Base-by-base conservation (phyloP, 2,113 vertebrate genomes). In the Herpailurus yagouaroundi region DNA sequence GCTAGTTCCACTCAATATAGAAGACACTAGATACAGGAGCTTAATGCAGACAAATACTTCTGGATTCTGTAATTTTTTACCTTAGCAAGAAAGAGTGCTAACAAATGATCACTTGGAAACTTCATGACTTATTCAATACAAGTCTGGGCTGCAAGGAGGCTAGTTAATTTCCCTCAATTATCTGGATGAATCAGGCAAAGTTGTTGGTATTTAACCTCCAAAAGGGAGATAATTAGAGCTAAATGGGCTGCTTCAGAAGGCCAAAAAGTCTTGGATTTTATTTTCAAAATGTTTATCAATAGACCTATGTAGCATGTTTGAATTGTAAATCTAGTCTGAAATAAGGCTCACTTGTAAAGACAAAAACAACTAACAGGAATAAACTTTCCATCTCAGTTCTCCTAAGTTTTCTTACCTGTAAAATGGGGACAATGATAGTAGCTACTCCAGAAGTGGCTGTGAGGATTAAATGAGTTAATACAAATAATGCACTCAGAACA, bases 221-320 rank as follows among this genome's bases (percentile, higher is more conserved):
- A 93, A 97, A 83, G n/a, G 90, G 27, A 92, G 69, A 41, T 74
- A 97, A 97, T 92, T 84, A 41, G 60, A 95, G 23, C 48, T 94
- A 74, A 69, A 69, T 36, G 68, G 29, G 52, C 38, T 86, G 48
- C 55, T 48, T 89, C 71, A 55, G 69, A 79, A 94, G 31, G 60
- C 81, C 77, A 80, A 50, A 77, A 94, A 93, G 52, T 82, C 63
- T 69, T 57, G 23, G 18, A n/a, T 94, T 94, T 91, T 91, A 85
- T 86, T 94, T 95, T 95, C 48, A 57, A 79, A 91, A 74, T 81
- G 69, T 80, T 36, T 69, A 94, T 57, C 64, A 85, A 16, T 66
- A 90, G 21, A 89, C 29, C 89, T 83, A 85, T 3, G 64, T 88
- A 11, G 94, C 31, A 50, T 60, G 31, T 84, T 57, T 87, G 73